A percentile compares a stretch with the other conserved stretches of the same genome.
Conservation (phyloP, 2,113 vertebrate species). For the Anhinga anhinga region DNA sequence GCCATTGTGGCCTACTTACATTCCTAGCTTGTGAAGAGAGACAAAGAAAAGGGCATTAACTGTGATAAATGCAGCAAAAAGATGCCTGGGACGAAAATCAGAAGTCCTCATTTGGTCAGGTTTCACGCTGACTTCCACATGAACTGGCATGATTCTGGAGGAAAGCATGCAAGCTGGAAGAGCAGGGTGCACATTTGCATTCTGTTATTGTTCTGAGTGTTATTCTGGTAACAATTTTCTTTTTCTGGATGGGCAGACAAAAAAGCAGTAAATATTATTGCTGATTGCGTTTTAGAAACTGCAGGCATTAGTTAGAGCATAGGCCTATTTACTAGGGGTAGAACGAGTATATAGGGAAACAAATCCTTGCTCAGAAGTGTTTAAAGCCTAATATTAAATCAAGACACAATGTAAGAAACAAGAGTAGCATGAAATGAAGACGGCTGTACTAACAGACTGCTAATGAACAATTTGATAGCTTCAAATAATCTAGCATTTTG, state of each 20-base stretch:
- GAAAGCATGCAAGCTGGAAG: background rate
- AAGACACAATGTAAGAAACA: background rate
- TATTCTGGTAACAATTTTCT: conserved; percentile 3
- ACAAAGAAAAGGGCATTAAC: background rate
- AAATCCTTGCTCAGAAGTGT: background rate
- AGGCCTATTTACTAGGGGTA: background rate
- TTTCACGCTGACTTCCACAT: background rate
- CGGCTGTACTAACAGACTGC: background rate
- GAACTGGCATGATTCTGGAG: background rate
- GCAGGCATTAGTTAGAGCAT: background rate
- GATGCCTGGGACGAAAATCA: background rate
- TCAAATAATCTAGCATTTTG: background rate
- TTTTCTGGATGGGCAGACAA: conserved; percentile 14
- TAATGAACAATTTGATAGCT: background rate
- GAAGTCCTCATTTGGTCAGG: conserved; percentile 1
- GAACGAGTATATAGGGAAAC: background rate
- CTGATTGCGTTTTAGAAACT: conserved; percentile 4
- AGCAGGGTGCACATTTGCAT: background rate
- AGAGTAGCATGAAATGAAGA: background rate
- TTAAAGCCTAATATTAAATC: conserved; percentile 17
- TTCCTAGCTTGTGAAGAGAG: background rate
- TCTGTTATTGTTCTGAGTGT: background rate
- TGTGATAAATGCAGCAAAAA: background rate
- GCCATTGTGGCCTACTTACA: background rate
- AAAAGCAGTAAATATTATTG: background rate